These are phyloP conservation scores for Stichodactyla helianthus DNA, from an alignment of 64 coral and sea anemone species.

Conservation along the genomic window DNA sequence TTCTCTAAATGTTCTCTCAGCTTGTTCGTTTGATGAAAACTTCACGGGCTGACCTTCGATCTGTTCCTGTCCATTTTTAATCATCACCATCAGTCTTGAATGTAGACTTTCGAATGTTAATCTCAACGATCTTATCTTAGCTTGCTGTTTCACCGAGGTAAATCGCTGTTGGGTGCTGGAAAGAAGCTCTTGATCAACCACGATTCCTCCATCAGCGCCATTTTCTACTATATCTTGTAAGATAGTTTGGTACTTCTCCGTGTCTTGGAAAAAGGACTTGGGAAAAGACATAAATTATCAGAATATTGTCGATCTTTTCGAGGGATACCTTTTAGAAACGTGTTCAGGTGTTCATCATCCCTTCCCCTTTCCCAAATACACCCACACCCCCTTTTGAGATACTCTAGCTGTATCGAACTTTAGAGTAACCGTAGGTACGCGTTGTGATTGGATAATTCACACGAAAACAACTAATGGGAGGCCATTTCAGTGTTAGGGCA, in stretches of 20 bases:
- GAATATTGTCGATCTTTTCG: not conserved
- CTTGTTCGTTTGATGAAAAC: conserved; percentile 65
- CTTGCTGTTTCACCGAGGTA: conserved; percentile 33
- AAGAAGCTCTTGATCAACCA: conserved; percentile 58
- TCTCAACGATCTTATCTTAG: conserved; percentile 46
- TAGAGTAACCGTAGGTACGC: no score
- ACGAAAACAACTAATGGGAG: no score
- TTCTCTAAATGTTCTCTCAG: conserved; percentile 58
- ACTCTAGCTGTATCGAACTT: no score
- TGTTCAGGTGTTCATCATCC: no score
- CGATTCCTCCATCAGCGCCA: conserved; percentile 56
- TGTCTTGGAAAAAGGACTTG: conserved; percentile 79
- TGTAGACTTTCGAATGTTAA: conserved; percentile 63
- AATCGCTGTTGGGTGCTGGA: conserved; percentile 60
- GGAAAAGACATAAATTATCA: conserved; percentile 10
- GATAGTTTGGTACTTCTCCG: conserved; percentile 37
- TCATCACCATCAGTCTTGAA: conserved; percentile 41
- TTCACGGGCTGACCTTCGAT: conserved; percentile 42
- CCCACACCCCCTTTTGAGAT: no score
- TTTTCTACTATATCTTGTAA: conserved; percentile 42
- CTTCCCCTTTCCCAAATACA: no score
- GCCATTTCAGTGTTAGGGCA: no score
- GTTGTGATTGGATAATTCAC: no score
- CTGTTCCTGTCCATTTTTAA: conserved; percentile 58
- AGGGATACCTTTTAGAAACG: not conserved